phyloP scores from a whole-genome alignment of 2,113 vertebrate genomes.

The Empidonax traillii region DNA sequence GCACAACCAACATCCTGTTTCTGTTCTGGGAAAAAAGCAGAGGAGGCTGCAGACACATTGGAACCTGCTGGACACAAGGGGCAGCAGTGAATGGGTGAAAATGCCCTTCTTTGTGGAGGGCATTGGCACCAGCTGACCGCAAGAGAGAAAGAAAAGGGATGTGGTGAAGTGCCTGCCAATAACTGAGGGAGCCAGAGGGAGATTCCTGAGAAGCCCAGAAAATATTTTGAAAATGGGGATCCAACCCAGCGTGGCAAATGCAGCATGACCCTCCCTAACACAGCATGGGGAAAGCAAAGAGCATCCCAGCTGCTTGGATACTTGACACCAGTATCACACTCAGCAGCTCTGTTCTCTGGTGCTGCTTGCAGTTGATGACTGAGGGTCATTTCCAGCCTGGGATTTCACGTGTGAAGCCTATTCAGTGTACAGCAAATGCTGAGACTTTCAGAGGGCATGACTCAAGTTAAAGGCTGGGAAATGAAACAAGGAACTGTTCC shows the following conservation, averaged over 20 bases:
- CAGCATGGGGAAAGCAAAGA: slow-evolving; percentile 40
- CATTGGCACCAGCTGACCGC: neutral
- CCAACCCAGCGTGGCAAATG: slow-evolving; percentile 54
- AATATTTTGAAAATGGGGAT: slow-evolving; percentile 48
- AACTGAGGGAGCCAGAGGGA: neutral
- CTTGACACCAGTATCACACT: neutral
- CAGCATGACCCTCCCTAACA: slow-evolving; percentile 50
- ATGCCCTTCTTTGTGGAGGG: neutral
- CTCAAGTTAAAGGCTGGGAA: neutral
- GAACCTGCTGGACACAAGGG: neutral
- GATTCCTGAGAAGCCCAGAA: slow-evolving; percentile 58
- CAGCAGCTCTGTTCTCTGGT: neutral
- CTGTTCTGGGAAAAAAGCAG: neutral
- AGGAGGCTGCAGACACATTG: neutral
- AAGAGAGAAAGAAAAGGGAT: neutral
- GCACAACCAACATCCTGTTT: neutral
- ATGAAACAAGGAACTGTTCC: slow-evolving; percentile 5
- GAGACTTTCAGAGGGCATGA: neutral
- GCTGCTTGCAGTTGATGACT: neutral
- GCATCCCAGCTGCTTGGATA: slow-evolving; percentile 60
- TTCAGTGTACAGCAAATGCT: neutral
- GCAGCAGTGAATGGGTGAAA: neutral
- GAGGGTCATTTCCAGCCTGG: slow-evolving; percentile 37
- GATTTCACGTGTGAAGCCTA: slow-evolving; percentile 16
- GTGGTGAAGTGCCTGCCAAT: neutral